These are phyloP conservation scores for Lacanobia wlatinum DNA, from an alignment of 2,888 invertebrate genomes.

Conservation along the genomic window DNA sequence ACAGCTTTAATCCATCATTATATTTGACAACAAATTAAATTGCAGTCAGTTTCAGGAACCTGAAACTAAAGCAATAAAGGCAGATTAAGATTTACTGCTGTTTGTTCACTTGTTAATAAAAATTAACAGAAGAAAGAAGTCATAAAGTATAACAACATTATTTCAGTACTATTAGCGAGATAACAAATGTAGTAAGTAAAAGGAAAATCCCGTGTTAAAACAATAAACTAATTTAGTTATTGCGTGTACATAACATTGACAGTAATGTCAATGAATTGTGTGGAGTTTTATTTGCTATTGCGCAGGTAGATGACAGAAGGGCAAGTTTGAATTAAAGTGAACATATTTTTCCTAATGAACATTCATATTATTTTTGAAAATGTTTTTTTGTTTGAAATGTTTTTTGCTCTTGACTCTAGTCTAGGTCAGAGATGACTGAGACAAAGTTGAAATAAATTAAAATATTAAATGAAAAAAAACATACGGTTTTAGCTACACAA, in stretches of 20 bases:
- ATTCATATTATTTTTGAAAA: too few species aligned
- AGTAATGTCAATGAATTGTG: slow-evolving; percentile 58
- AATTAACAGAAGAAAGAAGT: slow-evolving; percentile 10
- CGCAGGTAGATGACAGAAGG: slow-evolving; percentile 28
- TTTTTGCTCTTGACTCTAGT: too few species aligned
- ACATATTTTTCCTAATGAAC: too few species aligned
- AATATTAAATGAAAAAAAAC: too few species aligned
- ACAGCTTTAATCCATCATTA: background rate
- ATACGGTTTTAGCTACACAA: too few species aligned
- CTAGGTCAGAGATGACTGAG: too few species aligned
- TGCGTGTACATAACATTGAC: slow-evolving; percentile 46
- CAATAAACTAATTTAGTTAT: slow-evolving; percentile 44
- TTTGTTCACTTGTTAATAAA: background rate
- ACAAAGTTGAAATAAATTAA: too few species aligned
- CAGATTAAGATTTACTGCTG: slow-evolving; percentile 6
- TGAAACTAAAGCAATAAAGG: slow-evolving; percentile 23
- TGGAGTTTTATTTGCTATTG: slow-evolving; percentile 27
- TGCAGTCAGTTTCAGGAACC: slow-evolving; percentile 19
- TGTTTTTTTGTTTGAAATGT: too few species aligned
- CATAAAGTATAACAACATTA: background rate
- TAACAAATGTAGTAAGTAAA: slow-evolving; percentile 25
- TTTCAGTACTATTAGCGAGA: slow-evolving; percentile 4
- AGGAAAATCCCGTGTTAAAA: slow-evolving; percentile 53
- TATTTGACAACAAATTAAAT: slow-evolving; percentile 15
- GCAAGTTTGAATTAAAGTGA: background rate